Evolutionary conservation across 2,113 vertebrate species (phyloP), one percentile per base, ranked within the genome.

Genomic region (Anoura caudifer): DNA sequence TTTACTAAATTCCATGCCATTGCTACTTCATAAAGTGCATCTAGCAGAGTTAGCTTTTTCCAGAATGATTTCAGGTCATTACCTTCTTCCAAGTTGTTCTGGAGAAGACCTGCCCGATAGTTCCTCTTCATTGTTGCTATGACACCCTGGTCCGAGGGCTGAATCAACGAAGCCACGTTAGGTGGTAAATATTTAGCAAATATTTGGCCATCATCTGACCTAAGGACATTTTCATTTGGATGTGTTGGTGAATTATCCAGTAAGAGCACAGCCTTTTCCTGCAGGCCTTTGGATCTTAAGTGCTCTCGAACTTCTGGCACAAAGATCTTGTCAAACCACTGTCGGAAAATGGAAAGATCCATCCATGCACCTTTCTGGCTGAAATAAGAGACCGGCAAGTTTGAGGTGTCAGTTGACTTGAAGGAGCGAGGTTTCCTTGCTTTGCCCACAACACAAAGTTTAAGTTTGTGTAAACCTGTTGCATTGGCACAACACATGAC

Each of bases 401-500:
- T 98, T 73, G 97, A 82, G 33, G 97, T 97, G 65, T 97, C 98
- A 5, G 97, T 72, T 8, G 95, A 87, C 72, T 96, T 90, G 88
- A 98, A 98, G 52, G 97, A 97, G 5, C 94, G 96, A 61, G 98
- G 97, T 59, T 97, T 97, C 80, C 77, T 96, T 45, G 97, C 96
- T 86, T 96, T 96, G 33, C 98, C 97, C 94, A 98, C 97, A 54
- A 98, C 97, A 86, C 97, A 98, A 12, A 97, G 97, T 73, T 97
- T 98, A 38, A 98, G 97, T 91, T 98, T 98, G 88, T 98, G 98
- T 67, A 92, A 93, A 69, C 98, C 98, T 52, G 98, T 97, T 36
- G 97, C 98, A 59, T 98, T 98, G 82, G 97, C 96, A 82, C 98
- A 98, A 80, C 97, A 97, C 97, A 98, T 96, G 82, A 98, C 56